Evolutionary conservation across 2,888 invertebrate genomes (phyloP).

Genomic region (Caenorhabditis doughertyi): DNA sequence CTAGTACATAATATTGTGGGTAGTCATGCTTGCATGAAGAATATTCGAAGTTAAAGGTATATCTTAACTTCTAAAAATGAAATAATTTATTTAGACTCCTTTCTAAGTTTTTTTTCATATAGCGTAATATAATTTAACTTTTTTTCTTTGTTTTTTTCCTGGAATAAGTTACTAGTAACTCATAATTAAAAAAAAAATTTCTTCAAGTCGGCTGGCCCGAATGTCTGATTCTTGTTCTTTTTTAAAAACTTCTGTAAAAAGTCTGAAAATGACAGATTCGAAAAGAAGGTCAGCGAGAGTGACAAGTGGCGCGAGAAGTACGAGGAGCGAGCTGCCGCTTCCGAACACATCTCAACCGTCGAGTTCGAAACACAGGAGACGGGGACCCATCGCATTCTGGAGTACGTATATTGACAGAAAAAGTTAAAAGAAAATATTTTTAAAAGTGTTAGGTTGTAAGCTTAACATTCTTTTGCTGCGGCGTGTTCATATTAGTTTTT

Average conservation of each 20-base stretch:
- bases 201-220: slow-evolving; percentile 54
- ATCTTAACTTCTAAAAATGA: too few relatives aligned
- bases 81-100: too few relatives aligned
- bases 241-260: slow-evolving; percentile 1
- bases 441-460: too few relatives aligned
- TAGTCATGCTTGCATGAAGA: too few relatives aligned
- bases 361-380: slow-evolving; percentile 65
- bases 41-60: too few relatives aligned
- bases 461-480: too few relatives aligned
- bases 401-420: slow-evolving; percentile 37
- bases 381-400: slow-evolving; percentile 47
- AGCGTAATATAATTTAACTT: neutral
- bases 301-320: slow-evolving; percentile 66
- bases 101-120: too few relatives aligned
- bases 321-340: slow-evolving; percentile 54
- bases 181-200: neutral
- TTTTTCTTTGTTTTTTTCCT: neutral
- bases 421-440: slow-evolving; percentile 9
- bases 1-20: too few relatives aligned
- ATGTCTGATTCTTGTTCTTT: slow-evolving; percentile 5
- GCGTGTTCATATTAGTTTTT: too few relatives aligned
- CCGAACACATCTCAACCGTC: slow-evolving; percentile 58
- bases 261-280: slow-evolving; percentile 48
- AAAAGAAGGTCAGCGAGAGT: slow-evolving; percentile 55
- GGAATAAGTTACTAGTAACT: neutral